phyloP scores from a whole-genome alignment of 1,140 invertebrate genomes.

The Neoseiulus cucumeris region DNA sequence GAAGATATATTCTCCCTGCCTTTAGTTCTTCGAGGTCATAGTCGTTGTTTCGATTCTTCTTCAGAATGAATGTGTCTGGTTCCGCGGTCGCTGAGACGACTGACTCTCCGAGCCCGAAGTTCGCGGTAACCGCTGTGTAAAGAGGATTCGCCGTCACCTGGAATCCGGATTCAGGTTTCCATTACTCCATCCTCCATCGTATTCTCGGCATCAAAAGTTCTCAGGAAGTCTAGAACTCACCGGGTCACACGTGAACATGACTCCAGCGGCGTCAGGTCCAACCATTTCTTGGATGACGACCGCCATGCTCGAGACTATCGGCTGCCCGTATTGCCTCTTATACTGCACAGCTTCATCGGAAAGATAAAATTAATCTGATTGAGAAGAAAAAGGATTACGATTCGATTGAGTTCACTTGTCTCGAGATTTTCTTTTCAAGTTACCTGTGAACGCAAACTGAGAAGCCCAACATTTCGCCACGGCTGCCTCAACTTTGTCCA shows the following conservation, averaged over 20 bases:
- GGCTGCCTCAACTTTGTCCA: background rate
- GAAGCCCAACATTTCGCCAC: conserved; percentile 55
- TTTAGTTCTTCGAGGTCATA: background rate
- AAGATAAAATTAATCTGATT: no score
- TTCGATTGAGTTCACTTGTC: no score
- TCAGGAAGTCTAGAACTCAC: conserved; percentile 24
- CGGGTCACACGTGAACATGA: conserved; percentile 56
- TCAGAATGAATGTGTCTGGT: background rate
- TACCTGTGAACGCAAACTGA: conserved; percentile 36
- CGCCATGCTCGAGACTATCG: conserved; percentile 41
- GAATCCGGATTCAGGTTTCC: no score
- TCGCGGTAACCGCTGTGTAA: background rate
- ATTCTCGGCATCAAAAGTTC: no score
- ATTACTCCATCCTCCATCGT: no score
- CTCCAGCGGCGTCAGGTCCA: conserved; percentile 43
- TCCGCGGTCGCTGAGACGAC: background rate
- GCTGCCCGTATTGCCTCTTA: conserved; percentile 41
- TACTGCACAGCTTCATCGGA: conserved; percentile 44
- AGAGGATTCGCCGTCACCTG: background rate
- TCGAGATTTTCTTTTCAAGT: background rate
- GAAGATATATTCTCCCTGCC: no score
- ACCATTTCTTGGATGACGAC: conserved; percentile 60
- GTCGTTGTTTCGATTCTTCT: background rate
- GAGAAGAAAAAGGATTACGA: no score
- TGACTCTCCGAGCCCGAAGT: background rate